These are phyloP conservation scores for Ellobius talpinus DNA, from an alignment of 2,113 vertebrate genomes.

Conservation along the genomic window DNA sequence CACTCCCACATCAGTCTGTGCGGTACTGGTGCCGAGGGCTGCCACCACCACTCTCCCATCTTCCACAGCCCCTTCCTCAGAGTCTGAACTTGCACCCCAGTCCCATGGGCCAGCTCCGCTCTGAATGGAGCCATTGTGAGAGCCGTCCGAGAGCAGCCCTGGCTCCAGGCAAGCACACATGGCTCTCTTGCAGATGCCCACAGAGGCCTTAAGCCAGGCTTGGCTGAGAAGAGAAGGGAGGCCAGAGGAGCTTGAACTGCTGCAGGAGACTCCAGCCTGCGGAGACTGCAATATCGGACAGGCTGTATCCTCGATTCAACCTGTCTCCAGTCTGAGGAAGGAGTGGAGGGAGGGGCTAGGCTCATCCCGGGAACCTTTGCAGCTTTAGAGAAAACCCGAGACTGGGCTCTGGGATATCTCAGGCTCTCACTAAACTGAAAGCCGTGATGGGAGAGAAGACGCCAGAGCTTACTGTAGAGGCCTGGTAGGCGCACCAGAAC, in stretches of 20 bases:
- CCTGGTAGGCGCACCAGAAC: background rate
- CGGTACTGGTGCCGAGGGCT: fast-evolving
- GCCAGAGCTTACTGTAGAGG: background rate
- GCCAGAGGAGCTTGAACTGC: background rate
- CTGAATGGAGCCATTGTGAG: constrained; percentile 78
- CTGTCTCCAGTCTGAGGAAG: background rate
- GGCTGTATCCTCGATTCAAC: background rate
- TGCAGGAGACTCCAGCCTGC: background rate
- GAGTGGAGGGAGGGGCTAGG: background rate
- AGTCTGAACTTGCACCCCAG: background rate
- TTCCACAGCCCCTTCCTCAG: background rate
- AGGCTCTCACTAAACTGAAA: background rate
- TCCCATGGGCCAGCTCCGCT: background rate
- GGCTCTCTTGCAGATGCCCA: constrained; percentile 30
- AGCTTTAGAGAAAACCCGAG: background rate
- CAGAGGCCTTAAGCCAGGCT: background rate
- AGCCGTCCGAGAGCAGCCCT: constrained; percentile 17
- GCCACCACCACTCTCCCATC: background rate
- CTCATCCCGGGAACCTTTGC: background rate
- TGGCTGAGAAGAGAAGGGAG: background rate
- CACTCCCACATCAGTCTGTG: background rate
- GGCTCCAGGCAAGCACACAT: constrained; percentile 33
- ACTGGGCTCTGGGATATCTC: background rate
- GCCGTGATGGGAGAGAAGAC: background rate
- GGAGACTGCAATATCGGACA: background rate